These are phyloP conservation scores for Menidia beryllina DNA, from an alignment of 2,113 vertebrate genomes.

Conservation along the genomic window DNA sequence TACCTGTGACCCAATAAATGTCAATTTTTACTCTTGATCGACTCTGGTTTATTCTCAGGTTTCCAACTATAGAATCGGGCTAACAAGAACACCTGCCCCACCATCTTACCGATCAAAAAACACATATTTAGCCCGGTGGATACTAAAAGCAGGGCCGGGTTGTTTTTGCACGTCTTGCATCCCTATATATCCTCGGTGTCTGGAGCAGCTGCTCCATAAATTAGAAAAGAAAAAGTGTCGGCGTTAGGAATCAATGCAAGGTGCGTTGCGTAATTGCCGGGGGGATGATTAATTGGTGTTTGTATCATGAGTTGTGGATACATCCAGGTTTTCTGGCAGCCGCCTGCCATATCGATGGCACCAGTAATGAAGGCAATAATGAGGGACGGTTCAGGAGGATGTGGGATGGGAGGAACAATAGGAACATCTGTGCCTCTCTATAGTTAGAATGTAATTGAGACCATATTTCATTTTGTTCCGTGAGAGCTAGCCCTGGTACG, in stretches of 20 bases:
- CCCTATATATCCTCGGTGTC: neutral
- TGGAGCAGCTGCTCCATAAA: constrained; percentile 10
- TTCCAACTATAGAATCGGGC: too few relatives aligned
- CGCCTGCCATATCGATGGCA: constrained; percentile 58
- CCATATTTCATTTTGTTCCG: constrained; percentile 63
- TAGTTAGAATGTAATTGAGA: constrained; percentile 52
- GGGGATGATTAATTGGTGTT: constrained; percentile 68
- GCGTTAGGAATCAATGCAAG: constrained; percentile 41
- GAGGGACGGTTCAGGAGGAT: constrained; percentile 63
- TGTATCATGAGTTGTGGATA: constrained; percentile 62
- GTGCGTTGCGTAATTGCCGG: constrained; percentile 54
- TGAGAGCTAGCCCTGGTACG: constrained; percentile 29
- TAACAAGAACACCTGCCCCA: constrained; percentile 53
- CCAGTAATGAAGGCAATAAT: constrained; percentile 72
- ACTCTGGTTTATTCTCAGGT: too few relatives aligned
- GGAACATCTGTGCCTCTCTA: constrained; percentile 69
- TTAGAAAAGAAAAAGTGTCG: constrained; percentile 33
- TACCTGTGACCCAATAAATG: too few relatives aligned
- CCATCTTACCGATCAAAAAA: constrained; percentile 50
- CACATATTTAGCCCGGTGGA: constrained; percentile 38
- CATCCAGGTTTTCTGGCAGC: constrained; percentile 56
- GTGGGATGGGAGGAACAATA: constrained; percentile 62
- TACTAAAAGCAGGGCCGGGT: constrained; percentile 34
- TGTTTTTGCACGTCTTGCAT: constrained; percentile 38
- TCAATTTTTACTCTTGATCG: too few relatives aligned